Evolutionary conservation across 2,113 vertebrate species (phyloP).

Genomic region (Proteles cristata): DNA sequence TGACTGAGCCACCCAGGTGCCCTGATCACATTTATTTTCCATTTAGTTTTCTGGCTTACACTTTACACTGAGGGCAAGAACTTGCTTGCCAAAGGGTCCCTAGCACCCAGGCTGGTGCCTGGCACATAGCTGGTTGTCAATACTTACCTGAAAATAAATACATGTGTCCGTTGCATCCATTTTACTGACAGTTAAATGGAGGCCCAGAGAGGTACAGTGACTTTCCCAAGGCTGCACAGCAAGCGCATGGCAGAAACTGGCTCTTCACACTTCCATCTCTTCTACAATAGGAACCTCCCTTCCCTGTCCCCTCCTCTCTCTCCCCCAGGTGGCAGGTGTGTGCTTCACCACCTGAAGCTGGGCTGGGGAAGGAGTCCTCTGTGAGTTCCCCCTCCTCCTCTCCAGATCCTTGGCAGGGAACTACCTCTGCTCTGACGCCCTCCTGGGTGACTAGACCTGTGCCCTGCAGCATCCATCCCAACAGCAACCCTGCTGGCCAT

Average conservation of each 20-base stretch:
- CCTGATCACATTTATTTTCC: neutral
- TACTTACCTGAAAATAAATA: neutral
- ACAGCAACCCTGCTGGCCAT: neutral
- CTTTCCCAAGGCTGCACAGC: neutral
- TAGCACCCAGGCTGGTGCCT: neutral
- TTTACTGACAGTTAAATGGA: neutral
- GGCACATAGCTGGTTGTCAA: neutral
- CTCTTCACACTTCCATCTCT: neutral
- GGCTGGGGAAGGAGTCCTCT: neutral
- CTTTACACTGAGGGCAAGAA: neutral
- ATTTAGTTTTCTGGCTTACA: neutral
- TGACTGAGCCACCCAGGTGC: too few species aligned
- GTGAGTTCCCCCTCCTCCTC: neutral
- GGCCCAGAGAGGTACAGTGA: neutral
- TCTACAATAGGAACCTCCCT: neutral
- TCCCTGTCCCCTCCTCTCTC: neutral
- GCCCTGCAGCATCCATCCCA: neutral
- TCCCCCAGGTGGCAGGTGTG: neutral
- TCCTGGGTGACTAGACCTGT: neutral
- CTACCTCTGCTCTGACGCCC: neutral
- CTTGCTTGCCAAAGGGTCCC: neutral
- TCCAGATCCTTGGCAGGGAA: neutral
- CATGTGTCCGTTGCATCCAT: neutral
- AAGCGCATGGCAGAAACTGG: neutral
- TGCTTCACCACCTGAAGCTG: neutral